phyloP scores from a whole-genome alignment of 1,140 invertebrate genomes.

The Ceratosolen solmsi region DNA sequence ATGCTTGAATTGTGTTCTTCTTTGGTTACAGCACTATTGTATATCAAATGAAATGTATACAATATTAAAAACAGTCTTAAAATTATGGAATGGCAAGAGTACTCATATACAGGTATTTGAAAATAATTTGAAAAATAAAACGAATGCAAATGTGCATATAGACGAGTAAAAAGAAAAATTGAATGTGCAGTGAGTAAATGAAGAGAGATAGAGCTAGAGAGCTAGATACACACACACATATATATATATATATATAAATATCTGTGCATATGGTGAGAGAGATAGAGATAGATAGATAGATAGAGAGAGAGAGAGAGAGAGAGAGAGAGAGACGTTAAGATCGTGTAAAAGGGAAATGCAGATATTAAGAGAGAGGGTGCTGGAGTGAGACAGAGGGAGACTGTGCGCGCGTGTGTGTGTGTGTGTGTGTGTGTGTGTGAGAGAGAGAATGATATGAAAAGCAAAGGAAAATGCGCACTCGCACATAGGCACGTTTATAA shows the following conservation, averaged over 20 bases:
- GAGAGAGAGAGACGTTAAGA: no score
- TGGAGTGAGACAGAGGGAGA: neutral
- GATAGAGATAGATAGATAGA: no score
- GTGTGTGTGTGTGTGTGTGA: neutral
- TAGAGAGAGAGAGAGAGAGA: neutral
- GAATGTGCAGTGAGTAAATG: no score
- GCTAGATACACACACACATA: no score
- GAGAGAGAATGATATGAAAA: conserved; percentile 4
- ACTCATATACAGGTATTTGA: neutral
- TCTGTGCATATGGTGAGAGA: no score
- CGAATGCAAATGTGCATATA: neutral
- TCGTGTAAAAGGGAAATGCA: neutral
- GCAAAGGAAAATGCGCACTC: conserved; percentile 60
- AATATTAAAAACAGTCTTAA: neutral
- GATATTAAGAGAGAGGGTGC: neutral
- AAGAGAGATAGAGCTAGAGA: no score
- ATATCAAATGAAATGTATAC: conserved; percentile 43
- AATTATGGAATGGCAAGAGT: neutral
- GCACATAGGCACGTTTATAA: conserved; percentile 57
- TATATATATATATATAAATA: no score
- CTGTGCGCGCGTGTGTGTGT: no score
- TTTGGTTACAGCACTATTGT: conserved; percentile 57
- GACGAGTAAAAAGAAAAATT: no score
- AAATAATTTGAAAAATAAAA: conserved; percentile 3
- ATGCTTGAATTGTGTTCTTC: conserved; percentile 65